A percentile compares a stretch with the other conserved stretches of the same genome.
Evolutionary conservation across 2,113 vertebrate species (phyloP).

Genomic region (Hemibagrus wyckioides): DNA sequence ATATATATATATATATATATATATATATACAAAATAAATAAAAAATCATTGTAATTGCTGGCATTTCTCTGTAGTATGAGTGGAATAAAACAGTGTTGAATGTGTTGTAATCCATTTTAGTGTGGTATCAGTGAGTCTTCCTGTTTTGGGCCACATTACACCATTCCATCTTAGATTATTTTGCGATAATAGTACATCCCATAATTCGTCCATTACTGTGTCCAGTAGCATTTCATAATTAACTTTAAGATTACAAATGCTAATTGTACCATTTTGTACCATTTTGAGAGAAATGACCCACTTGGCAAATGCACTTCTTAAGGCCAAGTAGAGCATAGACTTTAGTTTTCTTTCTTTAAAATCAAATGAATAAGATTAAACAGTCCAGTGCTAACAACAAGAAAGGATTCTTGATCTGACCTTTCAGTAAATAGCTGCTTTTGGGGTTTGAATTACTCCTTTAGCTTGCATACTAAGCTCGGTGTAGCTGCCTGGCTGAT

Average conservation of each 20-base stretch:
- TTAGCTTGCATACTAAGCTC: neutral
- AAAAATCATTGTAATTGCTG: neutral
- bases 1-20: too few relatives aligned
- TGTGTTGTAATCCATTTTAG: neutral
- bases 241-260: neutral
- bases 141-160: neutral
- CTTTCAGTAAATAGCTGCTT: conserved; percentile 3
- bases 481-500: neutral
- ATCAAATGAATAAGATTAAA: neutral
- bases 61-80: neutral
- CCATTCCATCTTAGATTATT: neutral
- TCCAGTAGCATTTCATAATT: neutral
- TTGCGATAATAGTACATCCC: neutral
- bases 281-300: neutral
- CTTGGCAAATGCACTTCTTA: neutral
- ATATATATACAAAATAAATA: neutral
- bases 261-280: neutral
- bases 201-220: neutral
- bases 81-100: neutral
- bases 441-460: neutral
- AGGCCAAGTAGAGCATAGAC: neutral
- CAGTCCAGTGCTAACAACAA: neutral
- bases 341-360: neutral
- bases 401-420: conserved; percentile 4
- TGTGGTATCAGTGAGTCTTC: neutral